Base-by-base conservation (phyloP, 2,888 invertebrate species). In the Mythimna lalbum region DNA sequence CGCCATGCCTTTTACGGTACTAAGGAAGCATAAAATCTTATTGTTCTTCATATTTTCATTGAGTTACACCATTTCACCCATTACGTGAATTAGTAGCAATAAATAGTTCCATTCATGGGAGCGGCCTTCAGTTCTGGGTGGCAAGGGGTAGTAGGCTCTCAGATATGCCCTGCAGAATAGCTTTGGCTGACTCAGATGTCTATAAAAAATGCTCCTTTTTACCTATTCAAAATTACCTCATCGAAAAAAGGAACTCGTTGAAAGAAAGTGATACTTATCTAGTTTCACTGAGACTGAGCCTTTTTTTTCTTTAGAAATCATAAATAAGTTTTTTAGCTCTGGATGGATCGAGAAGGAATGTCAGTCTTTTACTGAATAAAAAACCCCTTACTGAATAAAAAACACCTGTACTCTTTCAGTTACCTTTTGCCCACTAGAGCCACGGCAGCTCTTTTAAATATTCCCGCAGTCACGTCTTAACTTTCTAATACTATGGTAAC, bases 41-140 rank as follows among this genome's bases (percentile, higher is more conserved):
- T 93, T 93, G 92, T 93, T 90, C 88, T 86, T 39, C 6, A 76
- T 76, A 73, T 49, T 82, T 90, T 91, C 93, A 93, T 93, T 94
- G 91, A 93, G 81, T 74, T 52, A 17, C 39, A 21, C 79, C 78
- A 81, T 88, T 88, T 86, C 71, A 79, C 79, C 89, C 86, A 90
- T 91, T 91, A 90, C 80, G 83, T 76, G 80, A 90, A 92, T 91
- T 91, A 90, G 91, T 88, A 88, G 86, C 89, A 90, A 93, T 93
- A 92, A 93, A 93, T 80, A 78, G 75, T 74, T 89, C 88, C 93
- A 93, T 94, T 93, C 92, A 91, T 71, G 43, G 61, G 36, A 27
- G 31, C 10, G 65, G 31, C 68, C 72, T 78, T 78, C 36, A n/a
- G 10, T 52, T 63, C 56, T 17, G 59, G 61, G 67, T 73, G 53